Base-by-base conservation (phyloP, 2,888 invertebrate species). In the Sarcophaga variegata region DNA sequence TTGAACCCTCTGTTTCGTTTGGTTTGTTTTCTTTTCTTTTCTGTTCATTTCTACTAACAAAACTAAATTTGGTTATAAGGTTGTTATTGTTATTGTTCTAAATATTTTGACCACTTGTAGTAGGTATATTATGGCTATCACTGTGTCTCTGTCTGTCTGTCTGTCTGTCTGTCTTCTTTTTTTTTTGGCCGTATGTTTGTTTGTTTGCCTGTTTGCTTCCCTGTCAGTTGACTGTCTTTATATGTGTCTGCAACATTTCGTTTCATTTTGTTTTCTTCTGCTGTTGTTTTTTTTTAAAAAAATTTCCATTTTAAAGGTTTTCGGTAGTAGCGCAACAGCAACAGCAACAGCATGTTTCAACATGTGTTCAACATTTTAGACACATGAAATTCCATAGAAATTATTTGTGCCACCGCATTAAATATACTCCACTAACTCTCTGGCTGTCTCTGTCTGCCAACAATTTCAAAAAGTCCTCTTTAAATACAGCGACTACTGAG, bases 281-380 rank as follows among this genome's bases (percentile, higher is more conserved):
- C 59, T 59, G 20, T 27, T 20, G 54, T 66, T 64, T 49, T 66
- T 64, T 49, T 37, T 37, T 5, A 2, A 37, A 37, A 37, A 37
- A 37, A 37, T 8, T 37, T 37, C 2, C 37, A 37, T 37, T 37
- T 37, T 37, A 8, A 37, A 37, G 37, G 59, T 8, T 74, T 25
- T 47, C 27, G 10, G 17, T 45, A 75, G 62, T 69, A 69, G 27
- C 63, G 69, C 14, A 27, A 17, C 14, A 25, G 66, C 59, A 64
- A 45, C 59, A 12, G 20, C 69, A 22, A 20, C 22, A 72, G 64
- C 78, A 78, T 84, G 79, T 84, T 74, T 84, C 81, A 81, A 87
- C 87, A 87, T 87, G 87, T 87, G 87, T 87, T 87, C 78, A 84
- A 84, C 84, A 87, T 83, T 86, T 86, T 76, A 74, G 81, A 86